These are phyloP conservation scores for Tretioscincus oriximinensis DNA, from an alignment of 2,113 vertebrate genomes.

Conservation along the genomic window DNA sequence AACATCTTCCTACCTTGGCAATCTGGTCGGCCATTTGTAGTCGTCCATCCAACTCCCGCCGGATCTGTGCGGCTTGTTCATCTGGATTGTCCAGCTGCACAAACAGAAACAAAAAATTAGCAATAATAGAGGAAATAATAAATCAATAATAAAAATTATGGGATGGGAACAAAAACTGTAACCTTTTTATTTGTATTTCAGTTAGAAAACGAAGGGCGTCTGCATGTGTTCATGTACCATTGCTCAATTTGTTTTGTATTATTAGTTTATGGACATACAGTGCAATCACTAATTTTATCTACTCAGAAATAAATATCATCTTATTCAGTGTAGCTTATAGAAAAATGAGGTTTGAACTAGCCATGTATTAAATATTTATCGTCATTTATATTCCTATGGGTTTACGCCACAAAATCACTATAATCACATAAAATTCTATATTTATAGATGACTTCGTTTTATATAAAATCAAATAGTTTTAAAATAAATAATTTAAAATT, in stretches of 20 bases:
- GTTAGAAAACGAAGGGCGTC: background rate
- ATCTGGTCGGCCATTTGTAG: conserved; percentile 99
- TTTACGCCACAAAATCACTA: too few relatives aligned
- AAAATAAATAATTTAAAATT: too few relatives aligned
- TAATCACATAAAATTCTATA: too few relatives aligned
- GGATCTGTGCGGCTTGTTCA: conserved; percentile 97
- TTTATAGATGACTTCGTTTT: too few relatives aligned
- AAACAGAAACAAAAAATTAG: conserved; percentile 46
- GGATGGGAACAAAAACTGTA: too few relatives aligned
- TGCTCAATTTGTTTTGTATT: background rate
- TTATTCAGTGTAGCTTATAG: background rate
- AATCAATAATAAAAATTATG: too few relatives aligned
- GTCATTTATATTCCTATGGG: too few relatives aligned
- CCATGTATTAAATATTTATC: too few relatives aligned
- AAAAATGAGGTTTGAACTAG: background rate
- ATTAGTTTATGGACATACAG: background rate
- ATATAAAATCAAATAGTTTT: too few relatives aligned
- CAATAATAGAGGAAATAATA: background rate
- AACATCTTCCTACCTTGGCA: conserved; percentile 82
- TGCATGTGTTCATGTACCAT: background rate
- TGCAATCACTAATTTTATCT: background rate
- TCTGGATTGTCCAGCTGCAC: conserved; percentile 95
- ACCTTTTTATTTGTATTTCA: background rate
- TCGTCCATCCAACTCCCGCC: conserved; percentile 92
- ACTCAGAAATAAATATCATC: background rate